Base-by-base conservation (phyloP, 2,888 invertebrate genomes). In the Meiosimyza platycephala region DNA sequence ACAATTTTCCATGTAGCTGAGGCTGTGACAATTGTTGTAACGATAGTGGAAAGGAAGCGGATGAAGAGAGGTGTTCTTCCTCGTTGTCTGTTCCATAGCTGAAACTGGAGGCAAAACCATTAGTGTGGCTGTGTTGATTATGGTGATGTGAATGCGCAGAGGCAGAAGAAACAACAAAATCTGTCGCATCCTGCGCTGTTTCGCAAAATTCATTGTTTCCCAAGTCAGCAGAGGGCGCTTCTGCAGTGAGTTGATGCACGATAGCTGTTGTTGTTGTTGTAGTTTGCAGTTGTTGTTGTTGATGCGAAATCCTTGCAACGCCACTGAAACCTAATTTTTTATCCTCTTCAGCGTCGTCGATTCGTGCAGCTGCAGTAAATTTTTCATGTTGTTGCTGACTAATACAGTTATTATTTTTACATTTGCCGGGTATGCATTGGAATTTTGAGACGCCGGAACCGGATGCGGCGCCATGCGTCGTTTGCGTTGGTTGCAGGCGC, bases 401-500 rank as follows among this genome's bases (percentile, higher is more conserved):
- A 63, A 84, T 83, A 76, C 85, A 84, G 74, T 86, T 86, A 78
- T 82, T 85, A 79, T 84, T 84, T 73, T 80, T 80, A 78, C 83
- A 82, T 81, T 83, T 82, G 75, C 82, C 81, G 72, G 83, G 81
- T 74, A 79, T 74, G 74, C 84, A 82, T 57, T 82, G 80, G 73
- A 84, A 84, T 66, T 82, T 78, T 22, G 70, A 63, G 62, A 28
- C 66, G 60, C 79, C 80, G 76, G 79, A 69, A 65, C 62, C 72
- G 71, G 76, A 76, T 74, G 75, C 54, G 55, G 76, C 75, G 62
- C 51, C 70, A 33, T 60, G 50, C 47, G 82, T 81, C 64, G 80
- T 83, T 78, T 92, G 91, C 84, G 94, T 93, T 12, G 62, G 33
- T 40, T 15, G 63, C 70, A 52, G 40, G 9, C 70, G 70, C 54